Evolutionary conservation across 2,888 invertebrate species (phyloP).

Genomic region (Xestoiulus laeticollis): DNA sequence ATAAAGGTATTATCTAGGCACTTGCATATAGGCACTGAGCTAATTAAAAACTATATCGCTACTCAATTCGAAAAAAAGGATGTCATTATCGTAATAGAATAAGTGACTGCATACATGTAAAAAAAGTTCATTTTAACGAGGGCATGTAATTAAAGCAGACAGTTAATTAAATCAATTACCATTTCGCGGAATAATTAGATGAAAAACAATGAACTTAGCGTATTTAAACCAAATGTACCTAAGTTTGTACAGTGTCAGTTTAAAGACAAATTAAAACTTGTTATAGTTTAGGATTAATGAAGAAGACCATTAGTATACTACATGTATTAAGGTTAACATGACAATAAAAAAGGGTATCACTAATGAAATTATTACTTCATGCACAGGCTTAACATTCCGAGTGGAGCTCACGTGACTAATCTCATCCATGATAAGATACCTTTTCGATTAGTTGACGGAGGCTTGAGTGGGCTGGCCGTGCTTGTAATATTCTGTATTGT

Average conservation of each 20-base stretch:
- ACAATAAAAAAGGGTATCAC: background rate
- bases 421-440: no score
- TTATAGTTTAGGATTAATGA: background rate
- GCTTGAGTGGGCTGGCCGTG: no score
- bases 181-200: background rate
- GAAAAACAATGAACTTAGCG: background rate
- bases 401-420: no score
- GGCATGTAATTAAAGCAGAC: background rate
- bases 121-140: background rate
- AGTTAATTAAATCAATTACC: constrained; percentile 5
- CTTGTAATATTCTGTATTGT: no score
- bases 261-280: background rate
- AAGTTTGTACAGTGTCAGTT: background rate
- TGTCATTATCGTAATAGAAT: background rate
- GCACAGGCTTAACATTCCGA: no score
- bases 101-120: background rate
- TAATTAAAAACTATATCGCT: background rate
- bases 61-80: background rate
- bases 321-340: no score
- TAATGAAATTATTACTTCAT: no score
- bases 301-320: no score
- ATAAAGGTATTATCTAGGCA: background rate
- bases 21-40: background rate
- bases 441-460: no score
- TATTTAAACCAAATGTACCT: background rate